Evolutionary conservation across 2,888 invertebrate genomes (phyloP), one percentile per base, ranked within the genome.

Genomic region (Drosophila crucigera): DNA sequence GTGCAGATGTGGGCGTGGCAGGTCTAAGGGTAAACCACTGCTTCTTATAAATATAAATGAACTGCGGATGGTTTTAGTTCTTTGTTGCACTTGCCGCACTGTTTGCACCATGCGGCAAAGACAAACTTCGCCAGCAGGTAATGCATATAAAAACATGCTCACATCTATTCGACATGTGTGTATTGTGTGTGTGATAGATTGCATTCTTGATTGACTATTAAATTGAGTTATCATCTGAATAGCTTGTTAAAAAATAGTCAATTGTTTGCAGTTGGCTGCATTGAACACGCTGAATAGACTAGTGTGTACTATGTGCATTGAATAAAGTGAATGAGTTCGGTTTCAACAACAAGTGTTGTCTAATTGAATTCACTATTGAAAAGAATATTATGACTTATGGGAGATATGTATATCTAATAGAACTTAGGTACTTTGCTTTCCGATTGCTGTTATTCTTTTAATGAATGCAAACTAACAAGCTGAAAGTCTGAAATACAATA

Each of bases 11-110:
- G 53, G 59, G 73, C 52, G 62, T 66, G 60, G 52, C 30, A 62
- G 41, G 22, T 37, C 25, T 37, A 50, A 25, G 9, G n/a, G 31
- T 55, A 54, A 33, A 6, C 60, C 28, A 39, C 41, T 52, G 66
- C 62, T 52, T 72, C 77, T 74, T 89, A 89, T 84, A 84, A 84
- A 84, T 84, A 85, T 85, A 85, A 73, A 90, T 90, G 83, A 85
- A 90, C 67, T 80, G 73, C 78, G 73, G 68, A 49, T 70, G 31
- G 16, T 31, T 47, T 28, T 49, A 7, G 14, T 37, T 69, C 73
- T 65, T 84, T 90, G 89, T 85, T 80, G 75, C 75, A 54, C 30
- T 78, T 54, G 68, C 89, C 90, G 89, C 89, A 90, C 88, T 85
- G 90, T 88, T 85, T 88, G 89, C 68, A 19, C 30, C 41, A 49